phyloP scores from a whole-genome alignment of 2,888 invertebrate genomes.

The Hyppa rectilinea region DNA sequence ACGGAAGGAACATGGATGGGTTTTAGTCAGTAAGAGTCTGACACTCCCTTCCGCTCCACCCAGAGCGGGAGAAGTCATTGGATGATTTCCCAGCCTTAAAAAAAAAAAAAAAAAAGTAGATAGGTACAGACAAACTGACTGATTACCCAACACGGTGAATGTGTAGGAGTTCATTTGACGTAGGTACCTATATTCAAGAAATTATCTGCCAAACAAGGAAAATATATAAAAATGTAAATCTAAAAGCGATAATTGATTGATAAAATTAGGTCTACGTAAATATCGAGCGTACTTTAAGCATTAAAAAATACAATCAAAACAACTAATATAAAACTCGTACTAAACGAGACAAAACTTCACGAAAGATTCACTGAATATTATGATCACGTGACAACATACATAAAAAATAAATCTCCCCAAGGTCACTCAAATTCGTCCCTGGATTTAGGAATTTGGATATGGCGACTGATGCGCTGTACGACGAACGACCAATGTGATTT shows the following conservation, averaged over 20 bases:
- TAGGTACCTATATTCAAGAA: too few relatives aligned
- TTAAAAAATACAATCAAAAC: background rate
- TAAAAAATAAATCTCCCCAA: constrained; percentile 38
- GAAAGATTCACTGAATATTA: background rate
- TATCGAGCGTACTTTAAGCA: too few relatives aligned
- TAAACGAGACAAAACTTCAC: too few relatives aligned
- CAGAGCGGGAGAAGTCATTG: too few relatives aligned
- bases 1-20: too few relatives aligned
- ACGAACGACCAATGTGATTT: constrained; percentile 82
- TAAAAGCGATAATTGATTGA: too few relatives aligned
- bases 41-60: too few relatives aligned
- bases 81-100: too few relatives aligned
- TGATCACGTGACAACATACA: constrained; percentile 11
- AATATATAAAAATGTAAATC: background rate
- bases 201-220: too few relatives aligned
- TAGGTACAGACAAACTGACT: background rate
- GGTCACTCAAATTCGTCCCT: constrained; percentile 77
- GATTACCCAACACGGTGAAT: background rate
- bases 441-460: constrained; percentile 84
- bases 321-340: too few relatives aligned
- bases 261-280: background rate
- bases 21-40: too few relatives aligned
- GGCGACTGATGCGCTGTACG: constrained; percentile 86
- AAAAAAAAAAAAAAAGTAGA: too few relatives aligned
- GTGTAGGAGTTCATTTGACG: background rate